A percentile compares a stretch with the other conserved stretches of the same genome.
Evolutionary conservation across 2,113 vertebrate species (phyloP).

Genomic region (Cebidichthys violaceus): DNA sequence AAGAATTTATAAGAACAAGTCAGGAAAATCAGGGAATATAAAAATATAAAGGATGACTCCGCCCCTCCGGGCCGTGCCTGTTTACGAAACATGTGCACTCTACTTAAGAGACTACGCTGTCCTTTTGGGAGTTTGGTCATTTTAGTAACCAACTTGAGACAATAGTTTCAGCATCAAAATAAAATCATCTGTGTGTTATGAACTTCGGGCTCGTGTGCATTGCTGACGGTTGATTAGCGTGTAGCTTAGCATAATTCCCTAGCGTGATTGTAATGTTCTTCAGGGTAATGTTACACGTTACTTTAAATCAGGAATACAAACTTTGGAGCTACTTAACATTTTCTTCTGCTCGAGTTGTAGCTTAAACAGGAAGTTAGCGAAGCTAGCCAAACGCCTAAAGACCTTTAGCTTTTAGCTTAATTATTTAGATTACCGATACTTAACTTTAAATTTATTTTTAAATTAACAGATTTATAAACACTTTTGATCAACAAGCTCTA

Average conservation of each 20-base stretch:
- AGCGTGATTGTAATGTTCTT: background rate
- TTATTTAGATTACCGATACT: background rate
- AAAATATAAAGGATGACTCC: background rate
- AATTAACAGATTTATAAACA: too few species aligned
- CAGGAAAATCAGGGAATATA: slow-evolving; percentile 63
- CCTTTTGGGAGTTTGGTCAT: slow-evolving; percentile 47
- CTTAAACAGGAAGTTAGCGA: background rate
- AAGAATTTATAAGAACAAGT: slow-evolving; percentile 46
- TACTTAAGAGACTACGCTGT: background rate
- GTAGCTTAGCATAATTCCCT: background rate
- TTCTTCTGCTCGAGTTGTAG: background rate
- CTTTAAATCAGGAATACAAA: background rate
- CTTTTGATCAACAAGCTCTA: too few species aligned
- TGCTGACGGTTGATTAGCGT: slow-evolving; percentile 5
- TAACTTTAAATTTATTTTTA: too few species aligned
- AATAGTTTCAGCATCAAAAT: background rate
- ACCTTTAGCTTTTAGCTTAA: background rate
- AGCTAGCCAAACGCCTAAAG: too few species aligned
- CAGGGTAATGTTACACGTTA: too few species aligned
- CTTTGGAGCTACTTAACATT: background rate
- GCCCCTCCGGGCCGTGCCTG: slow-evolving; percentile 7
- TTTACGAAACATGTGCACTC: slow-evolving; percentile 23
- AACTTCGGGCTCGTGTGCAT: background rate
- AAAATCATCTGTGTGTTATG: background rate
- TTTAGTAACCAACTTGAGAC: background rate